Percentiles rank a stretch among this genome's conserved stretches.
phyloP scores from a whole-genome alignment of 2,888 invertebrate genomes.

The Pinctada fucata region DNA sequence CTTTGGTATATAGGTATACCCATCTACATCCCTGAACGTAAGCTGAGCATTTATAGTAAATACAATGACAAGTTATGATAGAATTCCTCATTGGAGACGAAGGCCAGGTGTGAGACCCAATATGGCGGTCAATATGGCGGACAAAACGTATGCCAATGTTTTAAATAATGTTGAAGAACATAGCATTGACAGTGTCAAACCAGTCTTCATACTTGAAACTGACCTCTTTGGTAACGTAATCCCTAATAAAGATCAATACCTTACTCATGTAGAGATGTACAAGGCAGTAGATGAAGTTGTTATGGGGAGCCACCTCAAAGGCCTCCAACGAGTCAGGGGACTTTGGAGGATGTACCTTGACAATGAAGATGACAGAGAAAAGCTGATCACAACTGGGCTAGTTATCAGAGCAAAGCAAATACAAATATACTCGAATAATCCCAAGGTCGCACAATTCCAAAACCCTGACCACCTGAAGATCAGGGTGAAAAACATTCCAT shows the following conservation, averaged over 20 bases:
- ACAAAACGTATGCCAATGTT: no score
- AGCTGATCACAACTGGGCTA: neutral
- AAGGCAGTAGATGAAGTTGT: neutral
- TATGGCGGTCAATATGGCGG: no score
- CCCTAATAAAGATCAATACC: slow-evolving; percentile 4
- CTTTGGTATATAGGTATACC: no score
- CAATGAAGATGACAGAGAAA: slow-evolving; percentile 1
- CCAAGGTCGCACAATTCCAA: neutral
- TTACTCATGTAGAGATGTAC: neutral
- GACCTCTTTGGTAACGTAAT: neutral
- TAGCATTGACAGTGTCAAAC: neutral
- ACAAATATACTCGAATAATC: neutral
- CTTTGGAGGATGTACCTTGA: neutral
- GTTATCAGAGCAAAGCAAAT: slow-evolving; percentile 3
- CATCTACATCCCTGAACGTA: no score
- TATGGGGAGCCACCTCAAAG: neutral
- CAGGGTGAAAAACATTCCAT: no score
- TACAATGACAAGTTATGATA: no score
- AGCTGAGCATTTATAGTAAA: no score
- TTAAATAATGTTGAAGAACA: no score
- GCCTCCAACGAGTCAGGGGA: neutral
- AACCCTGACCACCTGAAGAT: no score
- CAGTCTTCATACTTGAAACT: slow-evolving; percentile 5
- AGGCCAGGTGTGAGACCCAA: no score
- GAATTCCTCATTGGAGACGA: no score